Base-by-base conservation (phyloP, 2,888 invertebrate genomes). In the Himalopsyche anomala region DNA sequence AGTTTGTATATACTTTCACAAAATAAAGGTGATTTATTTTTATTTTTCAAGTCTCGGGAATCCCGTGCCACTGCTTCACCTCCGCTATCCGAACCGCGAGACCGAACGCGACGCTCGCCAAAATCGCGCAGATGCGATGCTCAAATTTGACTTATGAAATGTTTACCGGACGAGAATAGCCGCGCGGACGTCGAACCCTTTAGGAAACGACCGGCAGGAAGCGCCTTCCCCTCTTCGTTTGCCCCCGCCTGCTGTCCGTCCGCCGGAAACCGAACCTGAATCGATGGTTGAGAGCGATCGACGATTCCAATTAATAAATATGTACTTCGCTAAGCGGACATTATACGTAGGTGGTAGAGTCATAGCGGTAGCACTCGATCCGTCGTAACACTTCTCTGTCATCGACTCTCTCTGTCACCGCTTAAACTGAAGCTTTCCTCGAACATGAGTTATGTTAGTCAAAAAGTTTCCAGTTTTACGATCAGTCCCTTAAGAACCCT, bases 71-170 rank as follows among this genome's bases (percentile, higher is more conserved):
- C 45, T 2, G 51, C 15, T 51, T 15, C 51, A 5, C 15, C 51
- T 51, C 15, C 51, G 12, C 51, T 51, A 6, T 4, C 6, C 6
- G 51, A 15, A 51, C 6, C 3, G 51, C 51, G 15, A 12, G 51
- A 15, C 51, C 51, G 51, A 51, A 38, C 74, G 74, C 74, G 74
- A 38, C 38, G 74, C 38, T 28, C 36, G 12, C 74, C 74, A 12
- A 74, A 74, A 74, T 11, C 36, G 74, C n/a, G 74, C 74, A 9
- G 54, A 82, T 79, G 85, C 79, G 74, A 82, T 82, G 85, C 82
- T 85, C 82, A 85, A 85, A 85, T 85, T 85, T 85, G 85, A 85
- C 85, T 85, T 85, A 85, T 85, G 85, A 85, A 85, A 85, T 85
- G 85, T 85, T 85, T 85, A 85, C 83, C 80, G 83, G 83, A 82